These are phyloP conservation scores for Phyllopteryx taeniolatus DNA, from an alignment of 2,113 vertebrate species.

Conservation along the genomic window DNA sequence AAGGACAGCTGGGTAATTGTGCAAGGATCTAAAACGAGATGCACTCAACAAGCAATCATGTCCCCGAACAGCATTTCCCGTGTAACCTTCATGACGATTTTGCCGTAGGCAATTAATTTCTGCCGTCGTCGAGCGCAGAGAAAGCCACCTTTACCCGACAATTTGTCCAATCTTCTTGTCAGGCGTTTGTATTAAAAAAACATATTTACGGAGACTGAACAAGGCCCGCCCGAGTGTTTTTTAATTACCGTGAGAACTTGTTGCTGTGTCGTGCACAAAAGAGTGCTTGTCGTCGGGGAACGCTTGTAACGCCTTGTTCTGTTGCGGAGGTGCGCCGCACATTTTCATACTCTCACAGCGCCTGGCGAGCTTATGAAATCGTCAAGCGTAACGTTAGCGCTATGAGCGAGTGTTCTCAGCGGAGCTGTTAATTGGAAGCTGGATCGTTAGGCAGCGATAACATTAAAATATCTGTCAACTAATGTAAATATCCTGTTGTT, in stretches of 20 bases:
- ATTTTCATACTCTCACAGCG: background rate
- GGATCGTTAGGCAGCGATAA: slow-evolving; percentile 3
- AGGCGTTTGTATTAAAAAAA: background rate
- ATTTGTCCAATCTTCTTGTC: background rate
- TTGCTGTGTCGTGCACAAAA: background rate
- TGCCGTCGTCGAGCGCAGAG: background rate
- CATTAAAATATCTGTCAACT: background rate
- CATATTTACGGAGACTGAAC: background rate
- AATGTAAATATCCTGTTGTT: background rate
- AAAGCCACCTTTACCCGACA: background rate
- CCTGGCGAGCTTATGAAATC: background rate
- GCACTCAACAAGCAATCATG: background rate
- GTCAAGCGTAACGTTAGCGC: background rate
- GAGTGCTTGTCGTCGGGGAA: background rate
- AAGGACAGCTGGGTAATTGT: background rate
- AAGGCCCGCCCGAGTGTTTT: background rate
- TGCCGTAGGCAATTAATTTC: slow-evolving; percentile 2
- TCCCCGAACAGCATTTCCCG: background rate
- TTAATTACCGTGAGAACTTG: slow-evolving; percentile 6
- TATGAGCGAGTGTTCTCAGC: background rate
- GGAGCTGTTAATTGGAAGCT: background rate
- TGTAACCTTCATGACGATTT: background rate
- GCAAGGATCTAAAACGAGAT: background rate
- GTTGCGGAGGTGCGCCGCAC: background rate
- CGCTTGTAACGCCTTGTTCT: background rate